Evolutionary conservation across 30 jellyfish, hydroid and myxozoan genomes (phyloP).

Genomic region (Aurelia coerulea): DNA sequence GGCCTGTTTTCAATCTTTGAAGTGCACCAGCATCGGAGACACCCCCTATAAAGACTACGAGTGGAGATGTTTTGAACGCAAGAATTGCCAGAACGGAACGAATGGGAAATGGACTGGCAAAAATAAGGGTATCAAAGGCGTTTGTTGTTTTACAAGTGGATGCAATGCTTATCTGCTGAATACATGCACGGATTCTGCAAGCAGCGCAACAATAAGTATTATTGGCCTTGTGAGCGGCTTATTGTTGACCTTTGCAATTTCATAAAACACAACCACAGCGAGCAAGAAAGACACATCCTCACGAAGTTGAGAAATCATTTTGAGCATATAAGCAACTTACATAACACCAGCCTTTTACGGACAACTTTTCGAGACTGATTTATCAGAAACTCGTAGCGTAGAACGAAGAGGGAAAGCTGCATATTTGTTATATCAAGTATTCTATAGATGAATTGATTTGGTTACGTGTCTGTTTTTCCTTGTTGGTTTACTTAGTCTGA

Average conservation of each 20-base stretch:
- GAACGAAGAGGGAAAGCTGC: too few relatives aligned
- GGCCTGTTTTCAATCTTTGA: slow-evolving; percentile 29
- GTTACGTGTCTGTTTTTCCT: too few relatives aligned
- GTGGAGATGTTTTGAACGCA: slow-evolving; percentile 22
- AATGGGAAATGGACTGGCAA: neutral
- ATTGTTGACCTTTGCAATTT: neutral
- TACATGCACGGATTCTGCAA: slow-evolving; percentile 4
- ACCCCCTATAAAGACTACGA: neutral
- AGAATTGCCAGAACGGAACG: neutral
- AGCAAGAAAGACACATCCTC: too few relatives aligned
- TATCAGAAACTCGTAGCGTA: too few relatives aligned
- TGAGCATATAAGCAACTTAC: too few relatives aligned
- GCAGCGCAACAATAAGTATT: neutral
- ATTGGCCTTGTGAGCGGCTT: neutral
- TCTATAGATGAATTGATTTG: too few relatives aligned
- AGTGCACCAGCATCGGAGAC: slow-evolving; percentile 5
- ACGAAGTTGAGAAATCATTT: too few relatives aligned
- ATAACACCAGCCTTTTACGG: too few relatives aligned
- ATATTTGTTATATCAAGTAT: too few relatives aligned
- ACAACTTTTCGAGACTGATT: too few relatives aligned
- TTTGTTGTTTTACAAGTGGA: neutral
- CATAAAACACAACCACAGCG: too few relatives aligned
- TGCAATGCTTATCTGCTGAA: slow-evolving; percentile 12
- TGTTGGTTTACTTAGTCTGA: too few relatives aligned
- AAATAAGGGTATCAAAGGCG: slow-evolving; percentile 5